Evolutionary conservation across 2,113 vertebrate genomes (phyloP).

Genomic region (Leiothrix lutea): DNA sequence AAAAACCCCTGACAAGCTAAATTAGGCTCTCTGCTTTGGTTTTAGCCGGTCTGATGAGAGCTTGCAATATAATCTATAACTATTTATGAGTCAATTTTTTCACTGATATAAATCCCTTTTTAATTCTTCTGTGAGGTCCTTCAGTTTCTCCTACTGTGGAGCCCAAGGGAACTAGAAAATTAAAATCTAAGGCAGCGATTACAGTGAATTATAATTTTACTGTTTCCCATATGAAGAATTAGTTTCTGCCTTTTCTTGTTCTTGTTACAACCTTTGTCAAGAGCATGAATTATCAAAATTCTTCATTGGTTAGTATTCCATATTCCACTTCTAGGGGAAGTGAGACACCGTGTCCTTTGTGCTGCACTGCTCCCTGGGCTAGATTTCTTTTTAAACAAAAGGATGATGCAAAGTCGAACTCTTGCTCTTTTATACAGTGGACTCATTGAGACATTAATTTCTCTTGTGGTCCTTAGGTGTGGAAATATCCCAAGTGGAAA

Average conservation of each 20-base stretch:
- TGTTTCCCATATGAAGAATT: slow-evolving; percentile 28
- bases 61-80: background rate
- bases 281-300: slow-evolving; percentile 1
- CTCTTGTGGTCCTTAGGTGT: background rate
- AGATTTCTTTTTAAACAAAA: background rate
- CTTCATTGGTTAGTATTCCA: background rate
- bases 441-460: background rate
- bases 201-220: slow-evolving; percentile 39
- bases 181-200: slow-evolving; percentile 11
- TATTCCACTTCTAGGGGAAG: background rate
- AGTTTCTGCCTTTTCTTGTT: slow-evolving; percentile 27
- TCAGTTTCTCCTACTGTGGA: background rate
- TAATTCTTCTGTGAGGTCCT: background rate
- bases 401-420: background rate
- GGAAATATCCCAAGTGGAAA: background rate
- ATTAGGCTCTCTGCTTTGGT: background rate
- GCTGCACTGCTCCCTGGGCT: background rate
- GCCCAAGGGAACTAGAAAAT: slow-evolving; percentile 45
- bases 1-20: background rate
- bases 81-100: slow-evolving; percentile 45
- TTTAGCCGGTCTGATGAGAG: background rate
- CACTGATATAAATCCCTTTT: background rate
- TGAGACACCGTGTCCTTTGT: background rate
- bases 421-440: background rate
- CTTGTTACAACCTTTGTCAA: slow-evolving; percentile 9